These are phyloP conservation scores for Centruroides vittatus DNA, from an alignment of 1,140 invertebrate genomes.

Conservation along the genomic window DNA sequence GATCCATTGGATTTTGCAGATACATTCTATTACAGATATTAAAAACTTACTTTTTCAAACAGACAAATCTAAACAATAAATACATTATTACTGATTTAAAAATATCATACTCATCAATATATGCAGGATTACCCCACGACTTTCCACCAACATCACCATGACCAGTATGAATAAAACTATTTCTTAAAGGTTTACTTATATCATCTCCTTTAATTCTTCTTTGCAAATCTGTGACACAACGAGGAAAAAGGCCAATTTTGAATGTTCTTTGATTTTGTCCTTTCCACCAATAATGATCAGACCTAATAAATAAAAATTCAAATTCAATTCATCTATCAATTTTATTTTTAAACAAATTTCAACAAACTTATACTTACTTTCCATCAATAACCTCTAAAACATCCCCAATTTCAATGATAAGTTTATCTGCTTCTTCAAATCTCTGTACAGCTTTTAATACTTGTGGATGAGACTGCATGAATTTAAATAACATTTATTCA, in stretches of 20 bases:
- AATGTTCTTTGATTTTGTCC: conserved; percentile 81
- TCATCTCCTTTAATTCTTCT: conserved; percentile 36
- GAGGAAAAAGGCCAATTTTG: conserved; percentile 55
- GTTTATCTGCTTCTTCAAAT: conserved; percentile 45
- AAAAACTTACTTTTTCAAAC: background rate
- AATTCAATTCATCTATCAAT: background rate
- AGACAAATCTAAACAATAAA: background rate
- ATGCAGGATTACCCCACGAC: conserved; percentile 70
- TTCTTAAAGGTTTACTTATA: conserved; percentile 58
- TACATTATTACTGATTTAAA: background rate
- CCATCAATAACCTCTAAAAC: conserved; percentile 84
- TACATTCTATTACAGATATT: conserved; percentile 40
- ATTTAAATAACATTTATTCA: conserved; percentile 1
- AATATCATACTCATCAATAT: conserved; percentile 49
- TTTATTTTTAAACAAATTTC: background rate
- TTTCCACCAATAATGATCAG: conserved; percentile 82
- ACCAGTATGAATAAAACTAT: conserved; percentile 73
- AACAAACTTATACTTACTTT: conserved; percentile 26
- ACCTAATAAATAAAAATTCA: background rate
- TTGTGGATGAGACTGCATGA: conserved; percentile 23
- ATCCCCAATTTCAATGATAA: conserved; percentile 67
- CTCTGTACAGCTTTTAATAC: conserved; percentile 48
- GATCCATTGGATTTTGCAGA: conserved; percentile 65
- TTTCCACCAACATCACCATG: conserved; percentile 44
- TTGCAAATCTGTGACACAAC: conserved; percentile 52